Base-by-base conservation (phyloP, 2,113 vertebrate species). In the Anthoscopus minutus region DNA sequence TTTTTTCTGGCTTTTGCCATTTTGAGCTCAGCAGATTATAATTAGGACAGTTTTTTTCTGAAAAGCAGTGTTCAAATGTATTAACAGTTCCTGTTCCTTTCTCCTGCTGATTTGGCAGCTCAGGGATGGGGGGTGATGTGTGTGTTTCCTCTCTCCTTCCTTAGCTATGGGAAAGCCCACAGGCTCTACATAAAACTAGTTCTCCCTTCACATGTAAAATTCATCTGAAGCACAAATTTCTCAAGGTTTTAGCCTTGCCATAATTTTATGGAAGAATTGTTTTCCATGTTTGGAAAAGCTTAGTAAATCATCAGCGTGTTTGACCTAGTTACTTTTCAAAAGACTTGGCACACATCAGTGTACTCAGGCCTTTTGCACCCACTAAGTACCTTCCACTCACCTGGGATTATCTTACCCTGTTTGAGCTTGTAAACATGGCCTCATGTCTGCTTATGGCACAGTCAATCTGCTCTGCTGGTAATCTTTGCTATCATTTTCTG, bases 251-350 rank as follows among this genome's bases (percentile, higher is more conserved):
- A 66, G 19, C 71, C 38, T 3, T 37, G 44, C 47, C 10, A 2
- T 71, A 66, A 31, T 88, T 80, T 62, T 44, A 40, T 40, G 40
- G 67, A 47, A 66, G 81, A 44, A 51, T 40, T 67, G 48, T 81
- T 89, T 86, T 60, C 57, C 7, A 0, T 23, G 25, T 81, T 82
- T 80, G 3, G 0, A 62, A 78, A 50, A 84, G 44, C 65, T 42
- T 65, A 79, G 58, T 80, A 92, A 81, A 90, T 73, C 16, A 71
- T 57, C 22, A 15, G 33, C 64, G 72, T 38, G 35, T 82, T 88
- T 94, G 96, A 93, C 89, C 84, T 78, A 80, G 72, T 93, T 94
- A 44, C 25, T 93, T 57, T 64, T 83, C 51, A 48, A 50, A 92
- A 88, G 79, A 64, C 64, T 79, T 83, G 67, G 45, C 17, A 1